These are phyloP conservation scores for Himantopus leucocephalus DNA, from an alignment of 2,113 vertebrate species.

Conservation along the genomic window DNA sequence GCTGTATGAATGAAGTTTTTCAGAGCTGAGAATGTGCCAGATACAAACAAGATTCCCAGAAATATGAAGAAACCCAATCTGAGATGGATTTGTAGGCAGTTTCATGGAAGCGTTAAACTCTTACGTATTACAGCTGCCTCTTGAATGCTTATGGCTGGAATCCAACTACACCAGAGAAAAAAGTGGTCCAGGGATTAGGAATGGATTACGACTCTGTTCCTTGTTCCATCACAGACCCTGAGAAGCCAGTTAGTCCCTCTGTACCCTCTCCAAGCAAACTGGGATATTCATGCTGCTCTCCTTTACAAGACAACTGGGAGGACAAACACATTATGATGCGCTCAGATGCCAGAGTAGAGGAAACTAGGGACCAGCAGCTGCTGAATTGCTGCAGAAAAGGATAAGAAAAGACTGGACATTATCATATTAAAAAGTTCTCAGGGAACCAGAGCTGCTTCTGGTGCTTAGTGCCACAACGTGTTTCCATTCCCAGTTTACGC, in stretches of 20 bases:
- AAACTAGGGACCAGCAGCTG: fast-evolving
- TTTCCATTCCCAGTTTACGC: background rate
- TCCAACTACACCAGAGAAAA: background rate
- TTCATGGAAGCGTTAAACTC: background rate
- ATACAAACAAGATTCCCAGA: background rate
- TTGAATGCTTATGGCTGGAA: background rate
- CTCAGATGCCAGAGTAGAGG: background rate
- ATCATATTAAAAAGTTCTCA: background rate
- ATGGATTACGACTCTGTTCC: background rate
- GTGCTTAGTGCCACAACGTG: fast-evolving
- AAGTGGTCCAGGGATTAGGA: background rate
- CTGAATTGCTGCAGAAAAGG: background rate
- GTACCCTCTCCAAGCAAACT: background rate
- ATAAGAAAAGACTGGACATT: fast-evolving
- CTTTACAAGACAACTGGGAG: background rate
- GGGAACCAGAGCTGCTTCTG: background rate
- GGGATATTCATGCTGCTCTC: background rate
- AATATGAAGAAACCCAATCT: background rate
- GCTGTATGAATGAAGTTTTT: background rate
- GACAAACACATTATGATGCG: fast-evolving
- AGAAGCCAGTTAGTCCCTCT: background rate
- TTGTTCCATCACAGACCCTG: background rate
- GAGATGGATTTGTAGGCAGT: background rate
- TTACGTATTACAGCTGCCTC: background rate
- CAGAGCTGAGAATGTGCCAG: background rate